Conservation (phyloP, 2,797 vertebrate genomes). For the Kryptopterus vitreolus region DNA sequence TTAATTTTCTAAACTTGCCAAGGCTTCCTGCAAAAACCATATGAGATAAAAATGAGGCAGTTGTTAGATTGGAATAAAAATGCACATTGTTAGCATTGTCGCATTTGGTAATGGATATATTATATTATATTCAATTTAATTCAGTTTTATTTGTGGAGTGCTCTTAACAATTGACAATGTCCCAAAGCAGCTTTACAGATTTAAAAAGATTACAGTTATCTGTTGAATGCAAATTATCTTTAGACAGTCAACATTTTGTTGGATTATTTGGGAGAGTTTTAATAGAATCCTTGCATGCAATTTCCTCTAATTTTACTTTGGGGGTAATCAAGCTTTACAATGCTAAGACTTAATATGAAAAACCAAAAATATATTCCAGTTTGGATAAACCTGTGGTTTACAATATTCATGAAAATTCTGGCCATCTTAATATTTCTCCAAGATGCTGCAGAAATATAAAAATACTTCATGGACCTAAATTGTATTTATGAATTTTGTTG, state of each 20-base stretch:
- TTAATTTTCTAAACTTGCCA: not conserved
- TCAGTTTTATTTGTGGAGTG: too few relatives aligned
- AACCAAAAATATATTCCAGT: not conserved
- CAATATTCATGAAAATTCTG: not conserved
- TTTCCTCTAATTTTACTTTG: not conserved
- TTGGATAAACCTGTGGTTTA: not conserved
- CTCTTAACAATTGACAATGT: too few relatives aligned
- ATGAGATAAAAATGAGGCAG: not conserved
- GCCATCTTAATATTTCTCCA: not conserved
- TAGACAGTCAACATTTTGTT: not conserved
- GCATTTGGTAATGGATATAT: not conserved
- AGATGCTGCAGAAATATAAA: not conserved
- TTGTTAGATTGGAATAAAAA: not conserved
- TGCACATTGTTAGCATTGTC: not conserved
- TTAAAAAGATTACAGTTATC: not conserved
- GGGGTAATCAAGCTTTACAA: not conserved
- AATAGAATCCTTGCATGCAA: not conserved
- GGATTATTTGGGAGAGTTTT: not conserved
- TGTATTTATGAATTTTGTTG: not conserved
- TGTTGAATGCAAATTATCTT: not conserved
- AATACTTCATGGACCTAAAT: not conserved
- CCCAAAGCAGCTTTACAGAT: too few relatives aligned
- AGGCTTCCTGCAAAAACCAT: not conserved
- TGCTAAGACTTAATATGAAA: not conserved
- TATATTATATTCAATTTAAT: too few relatives aligned